Evolutionary conservation across 2,113 vertebrate genomes (phyloP), one percentile per base, ranked within the genome.

Genomic region (Epinephelus cyanopodus): DNA sequence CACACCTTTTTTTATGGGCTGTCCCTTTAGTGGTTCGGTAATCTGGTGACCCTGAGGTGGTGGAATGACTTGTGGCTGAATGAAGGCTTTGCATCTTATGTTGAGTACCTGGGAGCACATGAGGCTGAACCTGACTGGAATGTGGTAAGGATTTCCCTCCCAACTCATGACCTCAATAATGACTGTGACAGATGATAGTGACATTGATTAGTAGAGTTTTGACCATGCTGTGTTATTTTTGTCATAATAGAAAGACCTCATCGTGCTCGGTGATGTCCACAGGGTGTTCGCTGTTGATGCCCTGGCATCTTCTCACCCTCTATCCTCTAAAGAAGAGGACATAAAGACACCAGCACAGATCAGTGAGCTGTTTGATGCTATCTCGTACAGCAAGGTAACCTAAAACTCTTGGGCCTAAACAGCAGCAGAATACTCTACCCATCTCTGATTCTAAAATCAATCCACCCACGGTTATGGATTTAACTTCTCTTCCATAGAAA

Each of bases 31-130:
- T 99, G 98, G 98, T 99, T 99, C 1, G 98, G 98, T 61, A 98
- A 99, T 89, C 94, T 99, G 82, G 98, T 99, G 79, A 99, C 98
- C 0, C 83, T 99, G 65, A 91, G 25, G 1, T 99, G 98, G 98
- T 99, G 98, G 98, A 99, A 98, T 0, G 98, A 99, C 90, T 87
- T 99, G 86, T 99, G 98, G 98, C 95, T 99, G 78, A 99, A 99
- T 0, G 98, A 99, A 88, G 98, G 98, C 48, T 99, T 99, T 0
- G 98, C 98, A 3, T 97, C 97, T 2, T 99, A 99, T 0, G 97
- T 99, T 25, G 96, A 98, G 79, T 99, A 97, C 64, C 94, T 99
- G 42, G 98, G 98, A 0, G 97, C 97, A 0, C 0, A 97, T 48
- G 0, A 54, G 0, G 97, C 93, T 0, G 97, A 99, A 39, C 29